Conservation (phyloP, 2,888 invertebrate genomes). For the Andrena trimmerana region DNA sequence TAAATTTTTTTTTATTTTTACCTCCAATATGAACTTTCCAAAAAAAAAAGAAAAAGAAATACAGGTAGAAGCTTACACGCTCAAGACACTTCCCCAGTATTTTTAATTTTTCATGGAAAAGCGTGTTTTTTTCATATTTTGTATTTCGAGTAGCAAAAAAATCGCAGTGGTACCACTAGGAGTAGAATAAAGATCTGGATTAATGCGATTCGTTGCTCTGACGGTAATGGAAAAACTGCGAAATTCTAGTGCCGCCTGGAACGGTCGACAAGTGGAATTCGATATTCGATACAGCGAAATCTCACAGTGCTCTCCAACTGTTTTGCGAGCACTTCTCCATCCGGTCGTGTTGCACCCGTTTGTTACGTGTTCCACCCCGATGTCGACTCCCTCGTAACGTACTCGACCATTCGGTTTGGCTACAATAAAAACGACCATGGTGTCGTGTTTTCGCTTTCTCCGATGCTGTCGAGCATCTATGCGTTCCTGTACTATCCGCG, state of each 20-base stretch:
- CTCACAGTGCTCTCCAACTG: conserved; percentile 58
- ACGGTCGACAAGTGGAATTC: conserved; percentile 61
- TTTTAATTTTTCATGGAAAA: too few relatives aligned
- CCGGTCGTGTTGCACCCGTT: conserved; percentile 52
- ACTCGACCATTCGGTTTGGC: conserved; percentile 31
- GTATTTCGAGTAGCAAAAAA: too few relatives aligned
- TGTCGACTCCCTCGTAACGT: conserved; percentile 28
- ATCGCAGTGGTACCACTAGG: too few relatives aligned
- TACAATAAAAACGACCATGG: conserved; percentile 38
- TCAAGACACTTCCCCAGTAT: too few relatives aligned
- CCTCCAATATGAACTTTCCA: too few relatives aligned
- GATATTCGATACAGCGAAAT: conserved; percentile 57
- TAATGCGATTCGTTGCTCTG: conserved; percentile 26
- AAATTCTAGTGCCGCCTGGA: conserved; percentile 51
- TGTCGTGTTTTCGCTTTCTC: conserved; percentile 24
- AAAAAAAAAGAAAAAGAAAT: too few relatives aligned
- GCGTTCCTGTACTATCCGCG: background rate
- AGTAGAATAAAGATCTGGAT: background rate
- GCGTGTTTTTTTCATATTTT: too few relatives aligned
- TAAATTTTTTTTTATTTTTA: too few relatives aligned
- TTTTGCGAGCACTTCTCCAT: conserved; percentile 65
- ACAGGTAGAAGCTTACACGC: too few relatives aligned
- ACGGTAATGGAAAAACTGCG: conserved; percentile 50
- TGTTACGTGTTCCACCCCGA: conserved; percentile 42
- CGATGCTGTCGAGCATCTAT: background rate